These are phyloP conservation scores for Prosopocoilus inquinatus DNA, from an alignment of 2,888 invertebrate species.

Conservation along the genomic window DNA sequence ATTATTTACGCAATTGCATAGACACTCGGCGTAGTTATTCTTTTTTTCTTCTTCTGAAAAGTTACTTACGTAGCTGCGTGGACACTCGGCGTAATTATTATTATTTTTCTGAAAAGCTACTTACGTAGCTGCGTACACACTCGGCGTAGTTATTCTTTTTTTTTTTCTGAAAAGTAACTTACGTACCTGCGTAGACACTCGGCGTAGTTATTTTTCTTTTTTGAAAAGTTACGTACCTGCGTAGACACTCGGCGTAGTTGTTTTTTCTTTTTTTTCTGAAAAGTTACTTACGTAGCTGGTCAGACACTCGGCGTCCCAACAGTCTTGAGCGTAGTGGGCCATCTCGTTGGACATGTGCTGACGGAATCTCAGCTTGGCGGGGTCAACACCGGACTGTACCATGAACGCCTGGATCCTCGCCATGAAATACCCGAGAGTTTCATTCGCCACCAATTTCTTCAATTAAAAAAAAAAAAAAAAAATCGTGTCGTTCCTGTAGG, in stretches of 20 bases:
- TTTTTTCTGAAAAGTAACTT: too few species aligned
- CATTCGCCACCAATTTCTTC: conserved; percentile 86
- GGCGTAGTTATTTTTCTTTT: too few species aligned
- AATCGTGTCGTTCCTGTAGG: background rate
- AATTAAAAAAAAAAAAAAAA: conserved; percentile 26
- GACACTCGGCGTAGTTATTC: too few species aligned
- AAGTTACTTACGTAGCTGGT: conserved; percentile 77
- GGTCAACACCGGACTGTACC: conserved; percentile 82
- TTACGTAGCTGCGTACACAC: too few species aligned
- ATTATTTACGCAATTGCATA: too few species aligned
- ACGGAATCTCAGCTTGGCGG: conserved; percentile 84
- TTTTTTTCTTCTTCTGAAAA: too few species aligned
- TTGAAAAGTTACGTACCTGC: conserved; percentile 78
- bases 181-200: too few species aligned
- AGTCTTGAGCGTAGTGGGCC: conserved; percentile 99
- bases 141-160: too few species aligned
- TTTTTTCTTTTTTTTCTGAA: too few species aligned
- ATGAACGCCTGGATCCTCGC: conserved; percentile 91
- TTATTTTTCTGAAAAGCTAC: too few species aligned
- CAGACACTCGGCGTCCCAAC: conserved; percentile 99
- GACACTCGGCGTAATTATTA: too few species aligned
- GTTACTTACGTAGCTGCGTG: too few species aligned
- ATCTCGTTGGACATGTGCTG: conserved; percentile 99
- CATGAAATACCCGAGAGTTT: conserved; percentile 98
- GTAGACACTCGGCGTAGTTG: conserved; percentile 96